These are phyloP conservation scores for Koerneria pararmatus DNA, from an alignment of 2,888 invertebrate genomes.

Conservation along the genomic window DNA sequence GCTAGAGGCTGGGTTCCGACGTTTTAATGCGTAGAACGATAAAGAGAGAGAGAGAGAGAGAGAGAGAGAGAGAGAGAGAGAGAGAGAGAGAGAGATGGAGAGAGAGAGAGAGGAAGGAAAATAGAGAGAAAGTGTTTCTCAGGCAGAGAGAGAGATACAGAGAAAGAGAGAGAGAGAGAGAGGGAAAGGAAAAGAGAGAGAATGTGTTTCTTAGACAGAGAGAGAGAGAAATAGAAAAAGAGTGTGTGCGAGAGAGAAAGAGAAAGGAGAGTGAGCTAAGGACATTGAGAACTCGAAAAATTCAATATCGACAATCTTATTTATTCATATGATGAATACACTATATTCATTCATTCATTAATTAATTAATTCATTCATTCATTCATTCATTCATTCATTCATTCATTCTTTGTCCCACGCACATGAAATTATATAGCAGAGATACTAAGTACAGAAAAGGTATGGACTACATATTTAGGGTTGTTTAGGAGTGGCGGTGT, in stretches of 20 bases:
- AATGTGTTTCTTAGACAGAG: slow-evolving; percentile 14
- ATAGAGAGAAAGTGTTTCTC: slow-evolving; percentile 13
- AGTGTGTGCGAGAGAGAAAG: slow-evolving; percentile 5
- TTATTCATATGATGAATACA: too few relatives aligned
- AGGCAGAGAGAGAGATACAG: slow-evolving; percentile 19
- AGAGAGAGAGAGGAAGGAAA: background rate
- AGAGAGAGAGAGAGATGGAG: background rate
- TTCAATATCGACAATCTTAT: too few relatives aligned
- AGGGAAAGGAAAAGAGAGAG: slow-evolving; percentile 3
- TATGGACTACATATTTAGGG: too few relatives aligned
- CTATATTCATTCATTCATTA: too few relatives aligned
- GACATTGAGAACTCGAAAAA: background rate
- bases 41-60: slow-evolving; percentile 1
- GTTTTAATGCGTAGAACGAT: too few relatives aligned
- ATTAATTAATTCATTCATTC: too few relatives aligned
- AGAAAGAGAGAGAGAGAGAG: slow-evolving; percentile 15
- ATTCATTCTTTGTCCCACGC: too few relatives aligned
- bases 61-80: background rate
- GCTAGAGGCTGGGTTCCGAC: too few relatives aligned
- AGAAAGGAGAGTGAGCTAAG: slow-evolving; percentile 10
- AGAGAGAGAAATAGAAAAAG: slow-evolving; percentile 20
- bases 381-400: too few relatives aligned
- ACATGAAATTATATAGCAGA: too few relatives aligned
- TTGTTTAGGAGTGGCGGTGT: too few relatives aligned
- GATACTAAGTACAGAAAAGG: too few relatives aligned